A percentile compares a stretch with the other conserved stretches of the same genome.
phyloP scores from a whole-genome alignment of 1,140 invertebrate genomes.

The Penaeus chinensis region DNA sequence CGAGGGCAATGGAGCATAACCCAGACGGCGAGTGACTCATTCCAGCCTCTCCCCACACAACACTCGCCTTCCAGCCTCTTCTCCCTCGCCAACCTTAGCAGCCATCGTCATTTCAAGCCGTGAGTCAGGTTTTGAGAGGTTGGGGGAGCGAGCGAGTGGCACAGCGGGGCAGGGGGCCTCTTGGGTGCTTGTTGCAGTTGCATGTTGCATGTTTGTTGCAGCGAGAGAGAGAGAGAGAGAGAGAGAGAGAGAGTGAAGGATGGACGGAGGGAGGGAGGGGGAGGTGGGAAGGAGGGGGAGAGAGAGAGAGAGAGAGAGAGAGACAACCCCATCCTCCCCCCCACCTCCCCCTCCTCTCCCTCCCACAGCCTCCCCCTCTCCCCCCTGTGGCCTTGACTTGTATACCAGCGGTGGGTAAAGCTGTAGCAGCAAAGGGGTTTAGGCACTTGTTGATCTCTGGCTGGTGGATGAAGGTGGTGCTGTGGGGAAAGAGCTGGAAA shows the following conservation, averaged over 20 bases:
- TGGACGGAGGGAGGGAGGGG: neutral
- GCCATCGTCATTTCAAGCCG: neutral
- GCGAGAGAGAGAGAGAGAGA: neutral
- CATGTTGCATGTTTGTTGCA: neutral
- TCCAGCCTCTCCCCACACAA: constrained; percentile 1
- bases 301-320: neutral
- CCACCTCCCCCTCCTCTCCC: constrained; percentile 1
- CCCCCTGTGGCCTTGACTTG: neutral
- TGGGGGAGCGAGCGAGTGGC: neutral
- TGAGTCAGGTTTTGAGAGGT: neutral
- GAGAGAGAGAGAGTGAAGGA: too few species aligned
- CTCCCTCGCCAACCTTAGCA: neutral
- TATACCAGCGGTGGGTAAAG: constrained; percentile 5
- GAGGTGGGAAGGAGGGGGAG: neutral
- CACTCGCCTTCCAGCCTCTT: constrained; percentile 23
- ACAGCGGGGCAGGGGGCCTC: neutral
- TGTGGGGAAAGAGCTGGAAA: too few species aligned
- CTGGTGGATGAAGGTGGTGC: too few species aligned
- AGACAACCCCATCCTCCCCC: constrained; percentile 3
- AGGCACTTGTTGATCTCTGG: too few species aligned
- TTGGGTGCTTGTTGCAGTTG: neutral
- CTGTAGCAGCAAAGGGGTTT: constrained; percentile 14
- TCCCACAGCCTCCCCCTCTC: constrained; percentile 4
- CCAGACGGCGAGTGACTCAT: constrained; percentile 41
- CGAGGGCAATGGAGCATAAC: constrained; percentile 37